Evolutionary conservation across 1,140 invertebrate genomes (phyloP).

Genomic region (Spodoptera litura): DNA sequence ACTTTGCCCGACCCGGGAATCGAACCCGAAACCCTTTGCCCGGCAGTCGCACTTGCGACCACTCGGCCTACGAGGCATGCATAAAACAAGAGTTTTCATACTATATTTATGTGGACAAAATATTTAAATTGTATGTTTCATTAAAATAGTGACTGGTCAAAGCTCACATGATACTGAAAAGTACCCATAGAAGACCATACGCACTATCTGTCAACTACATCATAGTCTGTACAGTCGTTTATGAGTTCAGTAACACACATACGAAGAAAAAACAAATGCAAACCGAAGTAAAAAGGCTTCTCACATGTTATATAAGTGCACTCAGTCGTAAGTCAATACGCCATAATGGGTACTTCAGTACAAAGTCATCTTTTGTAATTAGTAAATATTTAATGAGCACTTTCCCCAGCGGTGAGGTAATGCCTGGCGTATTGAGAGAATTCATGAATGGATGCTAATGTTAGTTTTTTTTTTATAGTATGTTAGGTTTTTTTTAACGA

Average conservation of each 20-base stretch:
- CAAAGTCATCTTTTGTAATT: conserved; percentile 18
- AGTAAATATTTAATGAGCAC: conserved; percentile 33
- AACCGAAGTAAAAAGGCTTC: neutral
- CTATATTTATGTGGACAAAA: no score
- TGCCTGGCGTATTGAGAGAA: neutral
- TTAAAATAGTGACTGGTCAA: no score
- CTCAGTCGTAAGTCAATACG: neutral
- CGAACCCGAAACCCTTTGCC: no score
- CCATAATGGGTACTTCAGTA: neutral
- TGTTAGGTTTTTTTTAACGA: no score
- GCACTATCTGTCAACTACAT: neutral
- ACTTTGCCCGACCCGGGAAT: no score
- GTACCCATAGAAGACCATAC: neutral
- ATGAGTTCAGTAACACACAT: no score
- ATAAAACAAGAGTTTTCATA: no score
- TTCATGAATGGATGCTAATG: neutral
- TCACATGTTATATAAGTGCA: neutral
- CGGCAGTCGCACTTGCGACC: no score
- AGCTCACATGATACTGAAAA: no score
- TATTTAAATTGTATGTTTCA: no score
- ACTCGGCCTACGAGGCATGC: no score
- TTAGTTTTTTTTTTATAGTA: neutral
- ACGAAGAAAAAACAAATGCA: neutral
- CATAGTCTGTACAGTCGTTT: no score
- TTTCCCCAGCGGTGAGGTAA: neutral